Conservation (phyloP, 2,113 vertebrate species). For the Siphamia tubifer region DNA sequence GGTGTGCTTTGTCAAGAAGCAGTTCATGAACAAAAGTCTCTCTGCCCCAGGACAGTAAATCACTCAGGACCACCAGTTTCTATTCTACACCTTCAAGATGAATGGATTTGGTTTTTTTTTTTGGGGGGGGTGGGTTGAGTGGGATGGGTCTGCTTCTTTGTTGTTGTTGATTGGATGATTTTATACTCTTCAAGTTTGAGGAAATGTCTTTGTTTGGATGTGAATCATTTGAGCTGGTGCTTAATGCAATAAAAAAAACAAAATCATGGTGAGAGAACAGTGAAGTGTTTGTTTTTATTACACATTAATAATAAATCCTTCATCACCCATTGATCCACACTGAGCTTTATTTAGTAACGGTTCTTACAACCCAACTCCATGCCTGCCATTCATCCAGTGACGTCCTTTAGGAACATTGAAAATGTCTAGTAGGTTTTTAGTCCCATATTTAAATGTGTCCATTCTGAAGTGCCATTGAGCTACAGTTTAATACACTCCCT, state of each 20-base stretch:
- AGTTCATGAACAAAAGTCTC: constrained; percentile 99
- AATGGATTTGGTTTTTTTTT: constrained; percentile 22
- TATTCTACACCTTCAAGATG: constrained; percentile 36
- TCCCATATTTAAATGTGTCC: too few relatives aligned
- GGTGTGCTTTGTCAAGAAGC: constrained; percentile 98
- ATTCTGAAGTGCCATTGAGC: not conserved
- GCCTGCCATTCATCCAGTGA: not conserved
- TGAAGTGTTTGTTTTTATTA: not conserved
- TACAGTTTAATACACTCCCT: not conserved
- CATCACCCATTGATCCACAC: constrained; percentile 5
- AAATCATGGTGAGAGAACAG: constrained; percentile 25
- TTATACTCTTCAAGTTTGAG: constrained; percentile 66
- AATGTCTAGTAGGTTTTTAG: not conserved
- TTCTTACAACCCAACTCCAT: constrained; percentile 4
- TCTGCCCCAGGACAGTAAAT: constrained; percentile 93
- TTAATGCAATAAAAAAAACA: constrained; percentile 77
- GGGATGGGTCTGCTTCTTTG: constrained; percentile 23
- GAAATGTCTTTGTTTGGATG: constrained; percentile 41
- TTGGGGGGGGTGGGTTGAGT: not conserved
- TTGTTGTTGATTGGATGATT: constrained; percentile 55
- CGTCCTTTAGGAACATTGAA: not conserved
- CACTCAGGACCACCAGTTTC: constrained; percentile 8
- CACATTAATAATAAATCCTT: too few relatives aligned
- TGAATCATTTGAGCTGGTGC: constrained; percentile 70
- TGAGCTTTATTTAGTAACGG: constrained; percentile 30